Evolutionary conservation across 2,113 vertebrate genomes (phyloP).

Genomic region (Hemibagrus wyckioides): DNA sequence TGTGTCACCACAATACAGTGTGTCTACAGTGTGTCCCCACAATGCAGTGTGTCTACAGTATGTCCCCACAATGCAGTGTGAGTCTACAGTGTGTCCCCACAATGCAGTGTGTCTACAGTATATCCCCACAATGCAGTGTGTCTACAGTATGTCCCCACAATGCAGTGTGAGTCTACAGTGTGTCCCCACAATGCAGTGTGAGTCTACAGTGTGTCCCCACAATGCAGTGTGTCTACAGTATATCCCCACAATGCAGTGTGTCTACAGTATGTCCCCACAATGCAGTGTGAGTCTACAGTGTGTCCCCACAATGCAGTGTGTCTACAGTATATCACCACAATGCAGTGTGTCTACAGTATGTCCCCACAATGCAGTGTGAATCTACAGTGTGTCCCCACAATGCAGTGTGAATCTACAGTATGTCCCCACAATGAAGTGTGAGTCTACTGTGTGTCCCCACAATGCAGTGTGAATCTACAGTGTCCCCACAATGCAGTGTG

Average conservation of each 20-base stretch:
- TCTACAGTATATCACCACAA: neutral
- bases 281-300: constrained; percentile 43
- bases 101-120: constrained; percentile 33
- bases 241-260: neutral
- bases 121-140: neutral
- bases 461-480: too few species aligned
- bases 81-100: neutral
- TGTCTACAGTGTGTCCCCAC: neutral
- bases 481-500: too few species aligned
- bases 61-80: neutral
- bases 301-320: constrained; percentile 36
- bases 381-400: neutral
- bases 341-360: neutral
- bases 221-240: neutral
- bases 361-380: too few species aligned
- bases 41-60: neutral
- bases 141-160: neutral
- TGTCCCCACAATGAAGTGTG: too few species aligned
- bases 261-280: neutral
- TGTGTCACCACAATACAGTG: neutral
- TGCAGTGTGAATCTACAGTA: too few species aligned
- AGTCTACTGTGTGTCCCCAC: too few species aligned
- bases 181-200: neutral
- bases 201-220: neutral
- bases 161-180: neutral